Conservation (phyloP, 2,113 vertebrate species). For the Anolis sagrei region DNA sequence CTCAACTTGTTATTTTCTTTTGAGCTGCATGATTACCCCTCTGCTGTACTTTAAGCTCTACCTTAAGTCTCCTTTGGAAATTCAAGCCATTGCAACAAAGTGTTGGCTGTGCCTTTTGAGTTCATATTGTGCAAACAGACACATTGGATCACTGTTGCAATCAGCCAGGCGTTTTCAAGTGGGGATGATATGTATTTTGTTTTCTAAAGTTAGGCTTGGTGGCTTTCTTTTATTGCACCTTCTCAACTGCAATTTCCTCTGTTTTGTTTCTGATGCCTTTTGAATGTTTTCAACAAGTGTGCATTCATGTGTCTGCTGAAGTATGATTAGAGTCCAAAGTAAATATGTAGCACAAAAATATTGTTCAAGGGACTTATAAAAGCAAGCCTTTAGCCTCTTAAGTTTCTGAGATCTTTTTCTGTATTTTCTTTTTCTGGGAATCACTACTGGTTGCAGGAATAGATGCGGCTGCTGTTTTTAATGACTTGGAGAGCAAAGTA, state of each 20-base stretch:
- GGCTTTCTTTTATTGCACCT: neutral
- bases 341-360: slow-evolving; percentile 18
- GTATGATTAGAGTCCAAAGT: slow-evolving; percentile 8
- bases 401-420: neutral
- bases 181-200: neutral
- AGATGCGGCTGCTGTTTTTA: slow-evolving; percentile 34
- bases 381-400: neutral
- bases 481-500: slow-evolving; percentile 32
- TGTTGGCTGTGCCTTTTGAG: neutral
- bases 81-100: slow-evolving; percentile 1
- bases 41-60: slow-evolving; percentile 1
- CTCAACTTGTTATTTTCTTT: slow-evolving; percentile 11
- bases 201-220: neutral
- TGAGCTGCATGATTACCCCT: neutral
- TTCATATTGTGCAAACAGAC: neutral
- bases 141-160: neutral
- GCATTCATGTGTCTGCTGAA: neutral
- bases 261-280: slow-evolving; percentile 4
- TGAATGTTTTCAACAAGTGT: slow-evolving; percentile 9
- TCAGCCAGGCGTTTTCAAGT: neutral
- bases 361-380: slow-evolving; percentile 23
- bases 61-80: neutral
- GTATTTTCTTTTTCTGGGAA: slow-evolving; percentile 3
- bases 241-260: neutral
- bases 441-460: slow-evolving; percentile 22